phyloP scores from a whole-genome alignment of 2,797 vertebrate genomes.

The Falco concolor region DNA sequence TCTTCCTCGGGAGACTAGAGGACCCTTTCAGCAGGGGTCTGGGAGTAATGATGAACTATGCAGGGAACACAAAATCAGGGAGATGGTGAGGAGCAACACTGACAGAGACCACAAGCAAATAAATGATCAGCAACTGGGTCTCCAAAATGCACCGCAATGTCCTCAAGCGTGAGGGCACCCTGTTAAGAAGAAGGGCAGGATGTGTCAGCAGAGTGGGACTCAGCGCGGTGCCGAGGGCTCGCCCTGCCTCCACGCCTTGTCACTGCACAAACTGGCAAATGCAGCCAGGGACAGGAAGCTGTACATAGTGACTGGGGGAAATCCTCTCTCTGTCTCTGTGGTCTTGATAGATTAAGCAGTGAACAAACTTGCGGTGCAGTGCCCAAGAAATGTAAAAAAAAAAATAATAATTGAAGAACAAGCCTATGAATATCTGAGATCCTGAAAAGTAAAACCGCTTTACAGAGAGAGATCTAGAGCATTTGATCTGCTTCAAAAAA shows the following conservation, averaged over 20 bases:
- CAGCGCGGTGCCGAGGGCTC: fast-evolving
- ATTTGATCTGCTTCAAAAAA: neutral
- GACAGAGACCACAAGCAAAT: neutral
- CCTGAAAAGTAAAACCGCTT: neutral
- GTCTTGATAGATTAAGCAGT: neutral
- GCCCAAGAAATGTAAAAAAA: neutral
- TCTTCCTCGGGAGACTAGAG: neutral
- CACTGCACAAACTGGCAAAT: fast-evolving
- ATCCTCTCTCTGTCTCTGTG: neutral
- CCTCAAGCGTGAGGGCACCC: neutral
- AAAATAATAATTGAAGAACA: neutral
- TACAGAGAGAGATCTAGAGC: neutral
- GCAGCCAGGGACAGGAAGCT: neutral
- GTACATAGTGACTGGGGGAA: fast-evolving
- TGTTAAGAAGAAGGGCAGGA: neutral
- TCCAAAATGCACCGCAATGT: neutral
- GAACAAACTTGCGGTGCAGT: neutral
- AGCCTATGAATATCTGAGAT: neutral
- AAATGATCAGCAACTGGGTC: neutral
- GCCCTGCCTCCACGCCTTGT: neutral
- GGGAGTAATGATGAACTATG: fast-evolving
- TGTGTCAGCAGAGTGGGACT: neutral
- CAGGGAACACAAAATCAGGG: neutral
- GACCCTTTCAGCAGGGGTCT: neutral
- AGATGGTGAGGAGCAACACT: neutral